Base-by-base conservation (phyloP, 2,113 vertebrate species). In the Syngnathoides biaculeatus region DNA sequence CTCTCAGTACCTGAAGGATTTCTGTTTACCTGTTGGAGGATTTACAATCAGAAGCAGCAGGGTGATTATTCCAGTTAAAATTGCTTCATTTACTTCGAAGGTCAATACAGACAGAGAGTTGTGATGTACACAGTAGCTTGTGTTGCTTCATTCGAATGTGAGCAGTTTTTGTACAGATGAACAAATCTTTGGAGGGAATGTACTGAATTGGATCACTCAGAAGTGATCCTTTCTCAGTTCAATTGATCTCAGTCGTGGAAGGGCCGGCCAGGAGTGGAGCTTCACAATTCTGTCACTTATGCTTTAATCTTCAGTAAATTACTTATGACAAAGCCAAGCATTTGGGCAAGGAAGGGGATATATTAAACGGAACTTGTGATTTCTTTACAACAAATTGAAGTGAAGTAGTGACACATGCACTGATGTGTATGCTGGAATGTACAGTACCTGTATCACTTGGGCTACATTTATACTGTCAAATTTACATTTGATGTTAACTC, bases 1-100 rank as follows among this genome's bases (percentile, higher is more conserved):
- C 66, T 71, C 15, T 68, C 69, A 2, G 65, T 69, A 35, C 50
- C 20, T 60, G 80, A 79, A 67, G 65, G 71, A 78, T 74, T 68
- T 22, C 45, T 0, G 2, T 14, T 26, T 68, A 68, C 4, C 38
- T 30, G 52, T 48, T 65, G 42, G 40, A 69, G 26, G 40, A 74
- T 84, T 73, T 69, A 79, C 69, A 35, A 35, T n/a, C 62, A 58
- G n/a, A 38, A 68, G 11, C 75, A 70, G 70, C 39, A 47, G 15
- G 39, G 60, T 71, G 40, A 77, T 81, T 43, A 81, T 68, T 40
- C 24, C 12, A 4, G 2, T 56, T 8, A 53, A 22, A 82, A 67
- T 12, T 35, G 9, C 13, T 63, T 43, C 40, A 17, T 63, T 63
- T 63, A 40, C n/a, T 12, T 38, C 17, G 20, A 59, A 2, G 22